Base-by-base conservation (phyloP, 2,888 invertebrate species). In the Cyaniris semiargus region DNA sequence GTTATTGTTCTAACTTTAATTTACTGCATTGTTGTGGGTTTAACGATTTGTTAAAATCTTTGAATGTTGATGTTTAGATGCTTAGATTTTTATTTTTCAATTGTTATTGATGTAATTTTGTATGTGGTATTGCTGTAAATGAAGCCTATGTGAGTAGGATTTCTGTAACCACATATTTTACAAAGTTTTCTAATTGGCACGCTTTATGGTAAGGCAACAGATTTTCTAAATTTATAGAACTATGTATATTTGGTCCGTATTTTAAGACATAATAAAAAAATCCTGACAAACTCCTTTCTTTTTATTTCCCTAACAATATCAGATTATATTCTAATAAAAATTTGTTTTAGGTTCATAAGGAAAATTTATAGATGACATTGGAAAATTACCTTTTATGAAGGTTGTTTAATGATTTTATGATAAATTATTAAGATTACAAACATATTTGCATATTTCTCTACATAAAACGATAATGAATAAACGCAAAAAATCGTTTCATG, bases 191-290 rank as follows among this genome's bases (percentile, higher is more conserved):
- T 44, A 76, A 76, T 76, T 21, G 58, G 75, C 31, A 75, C 4
- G 44, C 23, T 60, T 38, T 21, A 75, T n/a, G 38, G 15, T 34
- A 82, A 83, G 81, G 78, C 80, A 76, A 80, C 78, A 81, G 76
- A 78, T 82, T 85, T 85, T 84, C 83, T 82, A 85, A 84, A 83
- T 84, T 84, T 83, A 80, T 83, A 81, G 80, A 80, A 79, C 78
- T 82, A 80, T 87, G 85, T 87, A 86, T 85, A 86, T 86, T 86
- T 85, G 84, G 84, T 84, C 83, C 81, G 82, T 82, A 81, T 80
- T 82, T 80, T 82, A 84, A 84, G 84, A 84, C 80, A 85, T 80
- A 84, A 84, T 83, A 84, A 84, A 84, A 53, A 83, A 81, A 81
- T 76, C 76, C 70, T 76, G 75, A 77, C 66, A 76, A 76, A 76